These are phyloP conservation scores for Climacteris rufus DNA, from an alignment of 2,113 vertebrate species.

Conservation along the genomic window DNA sequence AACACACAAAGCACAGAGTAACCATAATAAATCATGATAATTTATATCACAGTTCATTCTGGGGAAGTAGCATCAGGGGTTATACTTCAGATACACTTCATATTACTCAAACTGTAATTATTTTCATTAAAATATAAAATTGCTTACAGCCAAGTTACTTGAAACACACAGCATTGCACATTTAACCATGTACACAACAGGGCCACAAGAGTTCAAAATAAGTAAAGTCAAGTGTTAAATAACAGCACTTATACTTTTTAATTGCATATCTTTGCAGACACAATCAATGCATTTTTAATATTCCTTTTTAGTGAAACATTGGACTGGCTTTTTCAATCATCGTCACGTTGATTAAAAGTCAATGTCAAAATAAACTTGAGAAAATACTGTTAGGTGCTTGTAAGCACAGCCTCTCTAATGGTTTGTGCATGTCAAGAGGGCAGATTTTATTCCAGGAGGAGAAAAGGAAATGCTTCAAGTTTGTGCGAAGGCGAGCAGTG, in stretches of 20 bases:
- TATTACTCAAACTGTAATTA: conserved; percentile 78
- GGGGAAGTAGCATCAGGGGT: conserved; percentile 64
- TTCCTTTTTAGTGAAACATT: conserved; percentile 61
- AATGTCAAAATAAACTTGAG: conserved; percentile 66
- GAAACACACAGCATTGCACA: conserved; percentile 63
- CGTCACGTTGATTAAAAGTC: conserved; percentile 71
- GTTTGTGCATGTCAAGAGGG: conserved; percentile 61
- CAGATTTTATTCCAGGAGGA: conserved; percentile 60
- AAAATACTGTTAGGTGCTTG: conserved; percentile 69
- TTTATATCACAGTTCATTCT: conserved; percentile 76
- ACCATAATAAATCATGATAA: conserved; percentile 74
- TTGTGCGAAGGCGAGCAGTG: not conserved
- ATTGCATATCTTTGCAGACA: conserved; percentile 73
- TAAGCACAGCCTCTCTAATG: conserved; percentile 68
- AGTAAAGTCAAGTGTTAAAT: conserved; percentile 77
- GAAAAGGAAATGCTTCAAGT: conserved; percentile 44
- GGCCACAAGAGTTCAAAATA: conserved; percentile 67
- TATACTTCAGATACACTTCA: conserved; percentile 74
- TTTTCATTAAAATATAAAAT: conserved; percentile 80
- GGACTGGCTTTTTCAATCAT: conserved; percentile 61
- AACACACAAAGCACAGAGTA: conserved; percentile 61
- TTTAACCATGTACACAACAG: conserved; percentile 66
- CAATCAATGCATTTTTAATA: conserved; percentile 71
- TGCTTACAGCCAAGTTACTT: conserved; percentile 72
- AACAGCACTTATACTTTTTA: conserved; percentile 74